phyloP scores from a whole-genome alignment of 1,140 invertebrate species.

The Anadara kagoshimensis region DNA sequence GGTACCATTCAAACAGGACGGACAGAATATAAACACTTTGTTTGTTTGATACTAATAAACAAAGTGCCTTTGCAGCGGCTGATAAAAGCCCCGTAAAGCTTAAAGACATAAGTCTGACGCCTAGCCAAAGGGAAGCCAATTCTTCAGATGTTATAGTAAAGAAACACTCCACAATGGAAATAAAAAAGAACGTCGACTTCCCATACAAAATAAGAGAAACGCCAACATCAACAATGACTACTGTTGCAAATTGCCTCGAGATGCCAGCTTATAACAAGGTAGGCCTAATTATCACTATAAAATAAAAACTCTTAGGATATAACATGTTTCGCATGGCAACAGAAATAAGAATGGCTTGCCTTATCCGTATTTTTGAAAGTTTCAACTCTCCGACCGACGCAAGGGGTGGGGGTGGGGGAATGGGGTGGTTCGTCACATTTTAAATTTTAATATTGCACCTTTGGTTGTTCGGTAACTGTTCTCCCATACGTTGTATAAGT shows the following conservation, averaged over 20 bases:
- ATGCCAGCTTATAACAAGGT: slow-evolving; percentile 1
- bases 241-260: background rate
- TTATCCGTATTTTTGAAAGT: no score
- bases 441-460: no score
- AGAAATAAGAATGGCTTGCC: no score
- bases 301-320: background rate
- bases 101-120: background rate
- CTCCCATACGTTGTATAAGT: no score
- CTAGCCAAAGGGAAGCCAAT: slow-evolving; percentile 1
- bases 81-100: background rate
- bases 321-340: no score
- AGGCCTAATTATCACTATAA: background rate
- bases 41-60: background rate
- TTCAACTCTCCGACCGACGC: no score
- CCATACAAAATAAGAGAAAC: background rate
- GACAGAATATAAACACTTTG: slow-evolving; percentile 2
- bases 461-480: no score
- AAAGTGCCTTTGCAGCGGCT: background rate
- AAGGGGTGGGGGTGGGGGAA: no score
- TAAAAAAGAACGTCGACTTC: background rate
- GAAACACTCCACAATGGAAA: background rate
- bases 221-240: no score
- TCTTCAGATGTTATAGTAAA: background rate
- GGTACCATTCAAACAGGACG: background rate
- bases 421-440: no score